Evolutionary conservation across 2,888 invertebrate species (phyloP).

Genomic region (Amiota communis): DNA sequence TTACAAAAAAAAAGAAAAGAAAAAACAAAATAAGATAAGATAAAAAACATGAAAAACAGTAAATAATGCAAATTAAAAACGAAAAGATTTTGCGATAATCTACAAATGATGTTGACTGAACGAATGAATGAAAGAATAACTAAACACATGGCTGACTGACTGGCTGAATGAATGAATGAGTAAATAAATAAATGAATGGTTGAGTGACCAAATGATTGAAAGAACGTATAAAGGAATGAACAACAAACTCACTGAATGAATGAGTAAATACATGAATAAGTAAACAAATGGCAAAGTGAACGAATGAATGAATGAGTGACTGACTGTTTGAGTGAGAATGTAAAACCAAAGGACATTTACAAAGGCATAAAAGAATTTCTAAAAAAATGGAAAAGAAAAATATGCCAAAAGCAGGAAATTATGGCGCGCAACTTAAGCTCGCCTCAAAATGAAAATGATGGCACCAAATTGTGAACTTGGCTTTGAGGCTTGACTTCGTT

Average conservation of each 20-base stretch:
- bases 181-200: slow-evolving; percentile 2
- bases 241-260: slow-evolving; percentile 16
- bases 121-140: not conserved
- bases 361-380: not conserved
- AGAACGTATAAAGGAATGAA: too few relatives aligned
- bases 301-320: not conserved
- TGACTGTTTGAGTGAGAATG: slow-evolving; percentile 10
- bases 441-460: slow-evolving; percentile 37
- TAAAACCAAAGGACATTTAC: slow-evolving; percentile 5
- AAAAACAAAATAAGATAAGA: slow-evolving; percentile 16
- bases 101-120: slow-evolving; percentile 28
- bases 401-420: slow-evolving; percentile 10
- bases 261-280: slow-evolving; percentile 17
- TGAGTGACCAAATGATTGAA: too few relatives aligned
- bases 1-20: not conserved
- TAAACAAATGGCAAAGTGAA: not conserved
- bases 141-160: too few relatives aligned
- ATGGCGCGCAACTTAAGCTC: too few relatives aligned
- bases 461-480: slow-evolving; percentile 28
- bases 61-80: slow-evolving; percentile 53
- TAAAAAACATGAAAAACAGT: slow-evolving; percentile 25
- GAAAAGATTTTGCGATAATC: slow-evolving; percentile 36
- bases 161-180: slow-evolving; percentile 10
- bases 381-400: not conserved
- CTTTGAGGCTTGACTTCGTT: not conserved